These are phyloP conservation scores for Peromyscus californicus DNA, from an alignment of 2,113 vertebrate species.

Conservation along the genomic window DNA sequence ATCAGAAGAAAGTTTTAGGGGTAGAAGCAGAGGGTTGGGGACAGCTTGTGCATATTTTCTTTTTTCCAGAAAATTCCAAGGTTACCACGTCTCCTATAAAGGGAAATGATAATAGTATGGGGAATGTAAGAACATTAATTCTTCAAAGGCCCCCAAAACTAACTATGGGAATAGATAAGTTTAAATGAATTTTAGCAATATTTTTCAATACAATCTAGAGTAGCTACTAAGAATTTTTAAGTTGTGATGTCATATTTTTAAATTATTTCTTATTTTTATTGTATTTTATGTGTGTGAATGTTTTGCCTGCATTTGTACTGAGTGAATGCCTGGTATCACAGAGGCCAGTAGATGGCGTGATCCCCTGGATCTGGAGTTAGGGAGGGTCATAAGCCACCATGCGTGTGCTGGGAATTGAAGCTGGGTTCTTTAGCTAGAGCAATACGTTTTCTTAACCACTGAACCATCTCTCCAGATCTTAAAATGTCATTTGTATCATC, in stretches of 20 bases:
- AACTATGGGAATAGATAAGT: background rate
- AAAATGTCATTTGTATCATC: conserved; percentile 6
- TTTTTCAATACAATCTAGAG: background rate
- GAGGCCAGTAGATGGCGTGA: too few relatives aligned
- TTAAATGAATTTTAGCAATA: background rate
- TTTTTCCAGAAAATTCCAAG: conserved; percentile 16
- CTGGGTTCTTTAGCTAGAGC: background rate
- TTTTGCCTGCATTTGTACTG: background rate
- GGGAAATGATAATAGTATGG: background rate
- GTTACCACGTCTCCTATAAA: background rate
- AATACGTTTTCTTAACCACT: background rate
- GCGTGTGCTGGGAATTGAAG: background rate
- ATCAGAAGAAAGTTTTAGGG: background rate
- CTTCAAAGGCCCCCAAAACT: background rate
- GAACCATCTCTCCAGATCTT: background rate
- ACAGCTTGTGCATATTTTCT: background rate
- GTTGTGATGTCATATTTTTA: background rate
- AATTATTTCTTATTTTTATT: background rate
- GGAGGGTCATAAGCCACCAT: background rate
- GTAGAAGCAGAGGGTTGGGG: background rate
- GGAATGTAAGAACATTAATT: background rate
- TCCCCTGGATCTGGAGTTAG: background rate
- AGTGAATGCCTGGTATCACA: background rate
- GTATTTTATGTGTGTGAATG: background rate
- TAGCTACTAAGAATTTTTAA: conserved; percentile 7